Conservation (phyloP, 2,888 invertebrate species). For the Creontiades dilutus region DNA sequence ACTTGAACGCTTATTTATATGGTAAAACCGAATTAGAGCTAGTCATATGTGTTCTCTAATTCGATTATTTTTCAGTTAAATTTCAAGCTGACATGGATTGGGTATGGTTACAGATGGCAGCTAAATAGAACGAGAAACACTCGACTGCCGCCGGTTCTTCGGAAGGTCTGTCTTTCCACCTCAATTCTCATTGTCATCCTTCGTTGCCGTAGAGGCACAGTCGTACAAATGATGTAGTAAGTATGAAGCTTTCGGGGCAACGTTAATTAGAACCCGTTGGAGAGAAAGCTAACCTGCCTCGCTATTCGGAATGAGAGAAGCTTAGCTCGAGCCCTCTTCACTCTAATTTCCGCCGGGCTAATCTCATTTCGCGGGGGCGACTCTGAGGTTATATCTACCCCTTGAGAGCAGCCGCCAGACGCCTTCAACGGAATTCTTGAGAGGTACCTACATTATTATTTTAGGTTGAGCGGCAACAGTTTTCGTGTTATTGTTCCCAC, state of each 20-base stretch:
- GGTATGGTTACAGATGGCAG: too few species aligned
- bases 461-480: neutral
- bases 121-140: neutral
- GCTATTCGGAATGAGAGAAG: slow-evolving; percentile 27
- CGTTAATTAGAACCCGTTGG: neutral
- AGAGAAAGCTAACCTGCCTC: neutral
- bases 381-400: neutral
- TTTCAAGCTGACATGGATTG: too few species aligned
- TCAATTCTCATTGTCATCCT: neutral
- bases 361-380: slow-evolving; percentile 4
- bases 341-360: slow-evolving; percentile 11
- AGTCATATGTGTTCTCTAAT: too few species aligned
- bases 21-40: too few species aligned
- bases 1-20: too few species aligned
- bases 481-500: neutral
- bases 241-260: neutral
- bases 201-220: neutral
- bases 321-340: slow-evolving; percentile 27
- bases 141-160: neutral
- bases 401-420: neutral
- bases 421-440: neutral
- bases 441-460: neutral
- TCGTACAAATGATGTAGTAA: neutral
- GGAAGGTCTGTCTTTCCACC: neutral
- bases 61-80: too few species aligned